Conservation (phyloP, 2,888 invertebrate genomes). For the Lasioglossum marginatum region DNA sequence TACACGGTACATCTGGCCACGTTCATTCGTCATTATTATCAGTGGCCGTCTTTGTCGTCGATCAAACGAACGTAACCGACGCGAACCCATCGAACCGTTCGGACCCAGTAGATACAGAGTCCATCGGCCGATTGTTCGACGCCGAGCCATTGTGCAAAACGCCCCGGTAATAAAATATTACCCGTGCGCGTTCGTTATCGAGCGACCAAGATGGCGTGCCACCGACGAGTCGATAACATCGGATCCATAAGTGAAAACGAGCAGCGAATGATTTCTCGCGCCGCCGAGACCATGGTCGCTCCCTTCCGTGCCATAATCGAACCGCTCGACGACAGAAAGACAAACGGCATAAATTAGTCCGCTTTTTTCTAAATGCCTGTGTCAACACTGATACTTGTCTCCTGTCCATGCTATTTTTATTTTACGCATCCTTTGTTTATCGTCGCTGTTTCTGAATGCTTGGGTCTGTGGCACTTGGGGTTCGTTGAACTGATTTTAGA, state of each 20-base stretch:
- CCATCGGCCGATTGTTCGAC: conserved; percentile 20
- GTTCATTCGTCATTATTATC: conserved; percentile 60
- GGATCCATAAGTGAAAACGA: not conserved
- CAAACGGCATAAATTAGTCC: conserved; percentile 1
- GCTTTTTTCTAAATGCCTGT: not conserved
- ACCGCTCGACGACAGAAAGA: not conserved
- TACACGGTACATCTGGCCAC: conserved; percentile 28
- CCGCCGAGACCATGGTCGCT: not conserved
- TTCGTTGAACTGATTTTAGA: not conserved
- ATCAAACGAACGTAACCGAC: conserved; percentile 39
- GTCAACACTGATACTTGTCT: not conserved
- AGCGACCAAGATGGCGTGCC: not conserved
- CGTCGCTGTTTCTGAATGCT: not conserved
- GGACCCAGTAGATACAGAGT: not conserved
- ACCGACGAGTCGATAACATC: not conserved
- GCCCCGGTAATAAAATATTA: conserved; percentile 27
- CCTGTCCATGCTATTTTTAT: not conserved
- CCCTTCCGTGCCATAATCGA: not conserved
- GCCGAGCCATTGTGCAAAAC: conserved; percentile 14
- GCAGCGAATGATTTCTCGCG: not conserved
- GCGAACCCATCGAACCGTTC: not conserved
- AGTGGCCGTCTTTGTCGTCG: conserved; percentile 42
- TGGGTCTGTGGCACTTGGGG: not conserved
- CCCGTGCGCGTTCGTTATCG: not conserved
- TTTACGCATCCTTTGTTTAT: not conserved